phyloP scores from a whole-genome alignment of 2,797 vertebrate genomes.

The Danionella dracula region DNA sequence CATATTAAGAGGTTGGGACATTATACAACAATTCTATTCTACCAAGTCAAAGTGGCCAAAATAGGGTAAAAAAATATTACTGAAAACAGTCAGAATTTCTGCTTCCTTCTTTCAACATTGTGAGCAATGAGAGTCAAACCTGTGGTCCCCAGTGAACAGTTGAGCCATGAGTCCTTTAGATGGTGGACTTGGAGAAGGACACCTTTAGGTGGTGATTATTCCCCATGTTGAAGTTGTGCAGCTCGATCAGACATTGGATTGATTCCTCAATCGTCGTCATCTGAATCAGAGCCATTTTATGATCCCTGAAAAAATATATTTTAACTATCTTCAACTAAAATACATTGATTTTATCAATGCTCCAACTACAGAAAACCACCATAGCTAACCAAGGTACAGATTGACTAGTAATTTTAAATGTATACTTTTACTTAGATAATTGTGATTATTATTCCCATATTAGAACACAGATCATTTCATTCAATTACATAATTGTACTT shows the following conservation, averaged over 20 bases:
- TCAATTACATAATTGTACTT: no score
- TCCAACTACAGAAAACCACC: no score
- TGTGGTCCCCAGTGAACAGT: conserved; percentile 84
- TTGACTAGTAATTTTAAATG: no score
- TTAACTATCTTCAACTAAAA: no score
- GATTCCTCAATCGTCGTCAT: conserved; percentile 96
- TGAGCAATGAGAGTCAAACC: conserved; percentile 67
- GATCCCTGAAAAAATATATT: neutral
- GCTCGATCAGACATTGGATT: conserved; percentile 92
- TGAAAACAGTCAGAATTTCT: conserved; percentile 50
- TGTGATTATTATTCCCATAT: no score
- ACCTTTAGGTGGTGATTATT: conserved; percentile 95
- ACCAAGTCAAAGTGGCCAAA: conserved; percentile 50
- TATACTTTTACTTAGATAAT: no score
- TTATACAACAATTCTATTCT: conserved; percentile 52
- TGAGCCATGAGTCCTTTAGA: conserved; percentile 70
- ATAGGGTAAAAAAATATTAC: conserved; percentile 55
- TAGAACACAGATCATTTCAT: no score
- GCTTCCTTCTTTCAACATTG: conserved; percentile 47
- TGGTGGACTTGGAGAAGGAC: conserved; percentile 96
- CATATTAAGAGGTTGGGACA: conserved; percentile 73
- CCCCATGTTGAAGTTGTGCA: conserved; percentile 97
- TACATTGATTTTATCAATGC: no score
- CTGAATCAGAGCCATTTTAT: conserved; percentile 97
- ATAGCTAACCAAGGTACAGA: no score